Evolutionary conservation across 2,888 invertebrate genomes (phyloP).

Genomic region (Drosophila colorata): DNA sequence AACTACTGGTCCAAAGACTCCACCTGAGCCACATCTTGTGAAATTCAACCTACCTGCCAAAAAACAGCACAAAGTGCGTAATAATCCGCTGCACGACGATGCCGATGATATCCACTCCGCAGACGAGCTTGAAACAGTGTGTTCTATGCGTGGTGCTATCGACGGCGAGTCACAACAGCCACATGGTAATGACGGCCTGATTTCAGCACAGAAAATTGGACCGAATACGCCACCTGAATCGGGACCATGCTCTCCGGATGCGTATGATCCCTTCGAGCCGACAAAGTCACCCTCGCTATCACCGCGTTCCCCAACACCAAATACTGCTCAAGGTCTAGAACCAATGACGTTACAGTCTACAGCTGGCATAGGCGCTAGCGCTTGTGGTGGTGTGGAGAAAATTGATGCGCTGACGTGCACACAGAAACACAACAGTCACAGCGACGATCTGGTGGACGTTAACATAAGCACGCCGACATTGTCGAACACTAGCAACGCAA

Average conservation of each 20-base stretch:
- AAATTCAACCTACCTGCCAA: constrained; percentile 88
- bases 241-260: constrained; percentile 91
- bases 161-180: constrained; percentile 47
- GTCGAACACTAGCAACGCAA: constrained; percentile 78
- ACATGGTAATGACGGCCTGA: constrained; percentile 51
- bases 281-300: constrained; percentile 89
- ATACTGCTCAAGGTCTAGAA: constrained; percentile 70
- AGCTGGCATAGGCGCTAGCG: neutral
- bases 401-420: constrained; percentile 38
- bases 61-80: constrained; percentile 87
- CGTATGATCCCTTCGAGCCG: constrained; percentile 96
- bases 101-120: constrained; percentile 74
- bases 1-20: constrained; percentile 89
- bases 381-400: constrained; percentile 33
- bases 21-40: constrained; percentile 88
- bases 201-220: constrained; percentile 86
- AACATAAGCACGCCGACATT: constrained; percentile 35
- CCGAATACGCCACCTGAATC: constrained; percentile 91
- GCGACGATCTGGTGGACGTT: constrained; percentile 40
- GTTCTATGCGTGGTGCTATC: constrained; percentile 54
- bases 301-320: constrained; percentile 83
- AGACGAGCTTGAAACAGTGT: constrained; percentile 64
- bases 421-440: constrained; percentile 44
- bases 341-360: constrained; percentile 39
- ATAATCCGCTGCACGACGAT: constrained; percentile 88